Evolutionary conservation across 2,113 vertebrate species (phyloP).

Genomic region (Emberiza fucata): DNA sequence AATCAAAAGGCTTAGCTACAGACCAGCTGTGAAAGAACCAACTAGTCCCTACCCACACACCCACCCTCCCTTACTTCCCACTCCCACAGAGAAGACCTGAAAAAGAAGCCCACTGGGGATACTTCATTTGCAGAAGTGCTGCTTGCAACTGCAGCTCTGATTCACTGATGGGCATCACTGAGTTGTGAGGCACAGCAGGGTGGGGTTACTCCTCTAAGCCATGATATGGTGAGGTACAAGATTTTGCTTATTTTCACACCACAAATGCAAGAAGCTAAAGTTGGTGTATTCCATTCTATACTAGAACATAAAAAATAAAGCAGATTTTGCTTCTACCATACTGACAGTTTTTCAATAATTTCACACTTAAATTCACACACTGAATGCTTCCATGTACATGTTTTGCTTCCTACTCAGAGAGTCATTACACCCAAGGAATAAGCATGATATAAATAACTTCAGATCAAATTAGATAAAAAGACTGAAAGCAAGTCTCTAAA

Average conservation of each 20-base stretch:
- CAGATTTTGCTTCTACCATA: neutral
- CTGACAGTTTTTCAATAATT: neutral
- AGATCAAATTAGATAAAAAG: neutral
- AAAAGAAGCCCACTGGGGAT: neutral
- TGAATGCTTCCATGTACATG: accelerated
- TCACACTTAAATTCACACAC: neutral
- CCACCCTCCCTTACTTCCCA: neutral
- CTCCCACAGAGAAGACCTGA: neutral
- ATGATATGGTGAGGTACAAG: neutral
- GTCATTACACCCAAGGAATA: neutral
- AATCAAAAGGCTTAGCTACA: neutral
- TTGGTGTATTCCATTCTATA: neutral
- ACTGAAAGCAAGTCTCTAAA: neutral
- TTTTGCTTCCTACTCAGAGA: neutral
- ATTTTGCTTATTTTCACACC: neutral
- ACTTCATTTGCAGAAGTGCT: neutral
- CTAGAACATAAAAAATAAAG: neutral
- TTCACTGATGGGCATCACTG: neutral
- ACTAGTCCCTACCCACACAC: neutral
- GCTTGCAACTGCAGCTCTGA: neutral
- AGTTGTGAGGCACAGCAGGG: neutral
- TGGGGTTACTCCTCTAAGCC: neutral
- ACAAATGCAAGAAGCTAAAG: neutral
- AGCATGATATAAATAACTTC: neutral
- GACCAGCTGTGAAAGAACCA: neutral